Conservation (phyloP, 2,888 invertebrate genomes). For the Troides oblongomaculatus region DNA sequence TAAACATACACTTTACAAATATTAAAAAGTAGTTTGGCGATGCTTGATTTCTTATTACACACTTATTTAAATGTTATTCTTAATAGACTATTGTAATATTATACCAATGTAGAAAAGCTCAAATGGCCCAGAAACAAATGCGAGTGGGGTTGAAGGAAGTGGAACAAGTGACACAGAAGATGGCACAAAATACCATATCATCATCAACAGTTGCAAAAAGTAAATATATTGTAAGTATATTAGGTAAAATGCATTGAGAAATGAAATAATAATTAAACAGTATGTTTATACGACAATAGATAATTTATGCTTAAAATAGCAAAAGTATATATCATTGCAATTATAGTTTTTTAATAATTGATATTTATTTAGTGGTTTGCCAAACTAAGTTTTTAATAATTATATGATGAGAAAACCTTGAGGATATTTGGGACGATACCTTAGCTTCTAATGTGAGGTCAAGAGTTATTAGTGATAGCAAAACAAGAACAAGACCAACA, state of each 20-base stretch:
- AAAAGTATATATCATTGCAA: too few species aligned
- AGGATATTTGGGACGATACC: too few species aligned
- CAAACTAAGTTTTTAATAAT: too few species aligned
- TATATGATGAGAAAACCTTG: too few species aligned
- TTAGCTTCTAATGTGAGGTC: too few species aligned
- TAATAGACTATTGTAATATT: neutral
- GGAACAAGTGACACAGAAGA: constrained; percentile 47
- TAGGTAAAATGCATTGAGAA: neutral
- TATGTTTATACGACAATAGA: neutral
- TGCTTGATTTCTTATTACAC: neutral
- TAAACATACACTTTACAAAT: neutral
- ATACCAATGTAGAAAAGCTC: constrained; percentile 39
- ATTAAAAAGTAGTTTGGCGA: too few species aligned
- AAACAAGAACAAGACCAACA: too few species aligned
- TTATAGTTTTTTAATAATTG: too few species aligned
- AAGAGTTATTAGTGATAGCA: too few species aligned
- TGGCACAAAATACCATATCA: constrained; percentile 54
- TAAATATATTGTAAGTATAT: constrained; percentile 57
- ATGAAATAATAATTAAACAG: neutral
- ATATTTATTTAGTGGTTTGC: too few species aligned
- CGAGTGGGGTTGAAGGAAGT: constrained; percentile 38
- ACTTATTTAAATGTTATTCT: neutral
- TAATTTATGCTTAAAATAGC: too few species aligned
- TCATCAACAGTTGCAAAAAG: constrained; percentile 47
- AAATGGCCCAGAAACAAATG: constrained; percentile 33